Evolutionary conservation across 2,113 vertebrate genomes (phyloP).

Genomic region (Corythornis vintsioides): DNA sequence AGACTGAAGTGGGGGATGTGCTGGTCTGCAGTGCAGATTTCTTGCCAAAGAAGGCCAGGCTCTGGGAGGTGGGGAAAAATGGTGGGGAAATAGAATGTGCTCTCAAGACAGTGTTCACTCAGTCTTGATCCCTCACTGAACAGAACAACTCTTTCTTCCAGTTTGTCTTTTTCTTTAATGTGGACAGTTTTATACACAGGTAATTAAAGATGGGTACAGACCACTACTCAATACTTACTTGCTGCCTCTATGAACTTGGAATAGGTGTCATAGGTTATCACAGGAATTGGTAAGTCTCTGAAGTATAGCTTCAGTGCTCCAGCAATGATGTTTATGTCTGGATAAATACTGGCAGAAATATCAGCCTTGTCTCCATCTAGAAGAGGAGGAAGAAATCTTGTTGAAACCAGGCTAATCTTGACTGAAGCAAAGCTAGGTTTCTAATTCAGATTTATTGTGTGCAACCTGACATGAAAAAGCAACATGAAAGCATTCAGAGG

Average conservation of each 20-base stretch:
- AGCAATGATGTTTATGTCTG: constrained; percentile 96
- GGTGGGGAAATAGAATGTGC: neutral
- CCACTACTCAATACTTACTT: constrained; percentile 80
- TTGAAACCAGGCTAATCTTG: constrained; percentile 17
- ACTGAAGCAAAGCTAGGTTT: neutral
- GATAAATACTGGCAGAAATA: constrained; percentile 88
- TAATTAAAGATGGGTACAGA: neutral
- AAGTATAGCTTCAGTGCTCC: constrained; percentile 97
- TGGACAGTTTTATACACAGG: neutral
- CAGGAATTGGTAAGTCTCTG: constrained; percentile 93
- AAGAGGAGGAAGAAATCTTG: constrained; percentile 57
- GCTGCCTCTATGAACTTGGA: constrained; percentile 95
- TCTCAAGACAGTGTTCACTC: neutral
- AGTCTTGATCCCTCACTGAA: neutral
- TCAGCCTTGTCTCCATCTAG: constrained; percentile 96
- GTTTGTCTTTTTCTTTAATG: neutral
- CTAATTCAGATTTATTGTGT: constrained; percentile 19
- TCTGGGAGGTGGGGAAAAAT: neutral
- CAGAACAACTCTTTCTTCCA: neutral
- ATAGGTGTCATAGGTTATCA: constrained; percentile 95
- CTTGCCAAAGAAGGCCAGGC: neutral
- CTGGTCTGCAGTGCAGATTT: neutral
- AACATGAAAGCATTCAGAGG: constrained; percentile 2
- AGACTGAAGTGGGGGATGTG: neutral
- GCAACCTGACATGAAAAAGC: neutral